Percentiles rank a stretch among this genome's conserved stretches.
phyloP scores from a whole-genome alignment of 1,140 invertebrate species.

The Tetraneura akinire region DNA sequence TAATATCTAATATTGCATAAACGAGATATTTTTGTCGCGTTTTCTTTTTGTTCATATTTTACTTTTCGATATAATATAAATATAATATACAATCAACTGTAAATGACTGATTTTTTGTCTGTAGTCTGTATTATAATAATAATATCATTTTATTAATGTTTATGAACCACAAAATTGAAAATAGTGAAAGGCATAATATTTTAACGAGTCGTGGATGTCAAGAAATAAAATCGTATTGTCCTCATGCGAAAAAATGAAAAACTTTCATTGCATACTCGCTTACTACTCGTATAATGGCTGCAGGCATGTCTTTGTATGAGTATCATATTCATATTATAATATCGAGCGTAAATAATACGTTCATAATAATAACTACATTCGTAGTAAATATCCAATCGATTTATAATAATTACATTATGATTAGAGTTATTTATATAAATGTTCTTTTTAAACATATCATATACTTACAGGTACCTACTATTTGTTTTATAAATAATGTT shows the following conservation, averaged over 20 bases:
- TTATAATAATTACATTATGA: neutral
- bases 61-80: neutral
- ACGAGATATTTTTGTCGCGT: neutral
- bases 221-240: constrained; percentile 21
- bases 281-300: no score
- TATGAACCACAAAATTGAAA: constrained; percentile 17
- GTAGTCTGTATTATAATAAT: neutral
- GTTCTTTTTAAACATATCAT: no score
- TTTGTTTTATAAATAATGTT: neutral
- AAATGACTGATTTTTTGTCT: neutral
- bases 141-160: neutral
- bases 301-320: neutral
- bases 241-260: constrained; percentile 1
- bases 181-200: neutral
- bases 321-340: neutral
- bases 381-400: neutral
- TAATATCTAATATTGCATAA: neutral
- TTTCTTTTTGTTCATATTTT: neutral
- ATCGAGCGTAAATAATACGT: neutral
- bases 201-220: neutral
- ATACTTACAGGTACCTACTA: neutral
- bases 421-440: neutral
- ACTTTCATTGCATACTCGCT: neutral
- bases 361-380: no score
- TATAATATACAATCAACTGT: neutral